These are phyloP conservation scores for Emydoidea blandingii DNA, from an alignment of 2,797 vertebrate genomes.

Conservation along the genomic window DNA sequence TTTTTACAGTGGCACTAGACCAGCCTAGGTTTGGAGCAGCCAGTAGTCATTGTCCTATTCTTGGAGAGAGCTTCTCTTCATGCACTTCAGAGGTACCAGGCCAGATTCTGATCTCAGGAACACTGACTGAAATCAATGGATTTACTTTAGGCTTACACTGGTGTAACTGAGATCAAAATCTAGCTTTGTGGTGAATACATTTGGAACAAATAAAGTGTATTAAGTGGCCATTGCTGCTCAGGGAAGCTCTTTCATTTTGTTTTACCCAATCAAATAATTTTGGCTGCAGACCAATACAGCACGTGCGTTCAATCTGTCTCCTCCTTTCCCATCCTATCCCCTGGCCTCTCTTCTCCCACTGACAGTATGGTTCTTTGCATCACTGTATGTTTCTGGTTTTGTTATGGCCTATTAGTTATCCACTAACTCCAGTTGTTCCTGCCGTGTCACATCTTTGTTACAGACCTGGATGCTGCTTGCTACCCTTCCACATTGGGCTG, in stretches of 20 bases:
- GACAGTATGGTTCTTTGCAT: conserved; percentile 9
- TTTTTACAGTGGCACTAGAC: neutral
- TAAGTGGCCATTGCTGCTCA: neutral
- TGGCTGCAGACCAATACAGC: neutral
- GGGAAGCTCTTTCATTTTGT: neutral
- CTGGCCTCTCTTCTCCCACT: neutral
- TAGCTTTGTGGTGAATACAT: neutral
- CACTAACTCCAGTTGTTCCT: neutral
- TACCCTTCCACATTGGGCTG: neutral
- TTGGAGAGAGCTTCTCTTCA: neutral
- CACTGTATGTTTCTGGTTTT: neutral
- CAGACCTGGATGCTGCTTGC: neutral
- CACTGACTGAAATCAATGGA: neutral
- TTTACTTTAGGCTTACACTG: fast-evolving
- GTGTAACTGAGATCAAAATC: neutral
- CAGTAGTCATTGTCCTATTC: neutral
- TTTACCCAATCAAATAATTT: neutral
- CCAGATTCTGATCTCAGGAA: neutral
- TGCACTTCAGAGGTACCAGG: fast-evolving
- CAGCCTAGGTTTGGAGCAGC: neutral
- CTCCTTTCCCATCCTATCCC: conserved; percentile 4
- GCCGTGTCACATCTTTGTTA: neutral
- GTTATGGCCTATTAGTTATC: neutral
- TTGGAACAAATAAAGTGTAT: neutral
- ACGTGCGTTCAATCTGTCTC: neutral